phyloP scores from a whole-genome alignment of 2,888 invertebrate genomes.

The Dynastes tityus region DNA sequence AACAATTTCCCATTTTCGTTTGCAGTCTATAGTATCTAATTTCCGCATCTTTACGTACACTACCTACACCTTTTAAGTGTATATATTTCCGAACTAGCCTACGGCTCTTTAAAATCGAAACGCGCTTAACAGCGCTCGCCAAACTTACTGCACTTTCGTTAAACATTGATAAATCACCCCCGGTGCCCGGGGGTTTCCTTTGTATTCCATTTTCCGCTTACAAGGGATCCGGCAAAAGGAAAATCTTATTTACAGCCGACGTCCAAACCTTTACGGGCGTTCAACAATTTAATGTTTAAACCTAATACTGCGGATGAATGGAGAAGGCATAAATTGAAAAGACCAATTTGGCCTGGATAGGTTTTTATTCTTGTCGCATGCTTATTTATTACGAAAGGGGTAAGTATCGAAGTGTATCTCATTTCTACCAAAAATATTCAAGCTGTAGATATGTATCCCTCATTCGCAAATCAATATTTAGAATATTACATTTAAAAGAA shows the following conservation, averaged over 20 bases:
- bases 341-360: not conserved
- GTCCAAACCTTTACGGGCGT: conserved; percentile 22
- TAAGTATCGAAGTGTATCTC: no score
- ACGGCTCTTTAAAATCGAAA: not conserved
- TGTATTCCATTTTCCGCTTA: conserved; percentile 33
- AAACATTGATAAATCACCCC: conserved; percentile 36
- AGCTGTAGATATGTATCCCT: no score
- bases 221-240: conserved; percentile 32
- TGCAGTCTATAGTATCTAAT: no score
- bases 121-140: not conserved
- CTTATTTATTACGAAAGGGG: no score
- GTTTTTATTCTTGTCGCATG: not conserved
- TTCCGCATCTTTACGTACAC: not conserved
- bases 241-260: conserved; percentile 35
- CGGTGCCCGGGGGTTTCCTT: conserved; percentile 19
- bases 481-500: no score
- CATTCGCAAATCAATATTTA: no score
- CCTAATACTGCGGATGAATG: conserved; percentile 15
- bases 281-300: conserved; percentile 28
- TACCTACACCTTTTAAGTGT: not conserved
- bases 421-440: no score
- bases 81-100: not conserved
- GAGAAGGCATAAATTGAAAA: not conserved
- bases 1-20: no score
- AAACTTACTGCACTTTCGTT: conserved; percentile 32